Evolutionary conservation across 2,113 vertebrate genomes (phyloP).

Genomic region (Typhlomys cinereus): DNA sequence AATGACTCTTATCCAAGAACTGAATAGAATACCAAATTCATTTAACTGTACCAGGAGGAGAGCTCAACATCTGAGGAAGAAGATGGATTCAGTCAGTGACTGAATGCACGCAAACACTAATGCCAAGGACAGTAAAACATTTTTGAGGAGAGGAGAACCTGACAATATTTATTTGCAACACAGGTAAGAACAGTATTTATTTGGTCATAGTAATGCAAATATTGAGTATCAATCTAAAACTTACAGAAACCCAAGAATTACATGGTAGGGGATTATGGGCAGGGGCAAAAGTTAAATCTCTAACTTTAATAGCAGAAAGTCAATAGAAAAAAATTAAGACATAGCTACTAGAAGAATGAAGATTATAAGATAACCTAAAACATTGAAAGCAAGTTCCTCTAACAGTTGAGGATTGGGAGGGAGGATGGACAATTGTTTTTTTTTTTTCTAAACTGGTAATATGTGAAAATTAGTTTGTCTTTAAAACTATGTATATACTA

Average conservation of each 20-base stretch:
- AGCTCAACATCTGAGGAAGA: neutral
- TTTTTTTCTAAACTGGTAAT: too few relatives aligned
- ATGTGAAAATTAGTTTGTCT: neutral
- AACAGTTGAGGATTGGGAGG: neutral
- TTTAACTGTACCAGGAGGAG: neutral
- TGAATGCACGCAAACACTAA: neutral
- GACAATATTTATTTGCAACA: neutral
- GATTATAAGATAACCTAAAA: neutral
- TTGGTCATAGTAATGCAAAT: neutral
- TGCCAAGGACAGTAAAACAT: neutral
- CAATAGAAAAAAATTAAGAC: neutral
- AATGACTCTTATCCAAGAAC: neutral
- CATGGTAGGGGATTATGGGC: neutral
- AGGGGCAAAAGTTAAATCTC: neutral
- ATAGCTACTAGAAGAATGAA: neutral
- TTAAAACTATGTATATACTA: neutral
- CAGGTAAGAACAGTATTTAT: neutral
- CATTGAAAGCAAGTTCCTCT: neutral
- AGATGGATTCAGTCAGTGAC: neutral
- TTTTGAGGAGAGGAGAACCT: neutral
- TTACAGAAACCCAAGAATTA: neutral
- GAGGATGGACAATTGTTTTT: too few relatives aligned
- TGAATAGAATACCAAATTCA: neutral
- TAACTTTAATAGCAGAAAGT: constrained; percentile 5
- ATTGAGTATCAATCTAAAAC: neutral